Evolutionary conservation across 2,113 vertebrate genomes (phyloP).

Genomic region (Kobus ellipsiprymnus): DNA sequence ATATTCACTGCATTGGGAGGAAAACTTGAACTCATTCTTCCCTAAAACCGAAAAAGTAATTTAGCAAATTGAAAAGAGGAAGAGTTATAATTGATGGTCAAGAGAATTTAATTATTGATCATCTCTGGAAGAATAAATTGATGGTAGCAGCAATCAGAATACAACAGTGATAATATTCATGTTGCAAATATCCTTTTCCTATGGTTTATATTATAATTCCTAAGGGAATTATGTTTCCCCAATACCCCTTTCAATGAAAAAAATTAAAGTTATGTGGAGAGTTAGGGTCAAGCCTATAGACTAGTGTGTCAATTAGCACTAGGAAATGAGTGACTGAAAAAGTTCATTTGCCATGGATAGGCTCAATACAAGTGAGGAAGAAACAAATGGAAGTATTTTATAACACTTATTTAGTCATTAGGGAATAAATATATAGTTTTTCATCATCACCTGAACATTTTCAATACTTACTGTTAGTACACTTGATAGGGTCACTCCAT

Average conservation of each 20-base stretch:
- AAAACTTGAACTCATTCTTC: not conserved
- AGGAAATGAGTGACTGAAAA: not conserved
- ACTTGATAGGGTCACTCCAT: not conserved
- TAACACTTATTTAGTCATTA: not conserved
- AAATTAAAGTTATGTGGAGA: not conserved
- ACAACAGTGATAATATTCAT: not conserved
- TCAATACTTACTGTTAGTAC: not conserved
- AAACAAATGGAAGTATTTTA: constrained; percentile 5
- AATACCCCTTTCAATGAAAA: not conserved
- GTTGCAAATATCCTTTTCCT: not conserved
- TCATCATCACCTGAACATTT: not conserved
- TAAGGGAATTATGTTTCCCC: not conserved
- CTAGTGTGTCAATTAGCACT: not conserved
- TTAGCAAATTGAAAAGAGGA: not conserved
- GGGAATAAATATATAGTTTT: not conserved
- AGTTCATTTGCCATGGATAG: not conserved
- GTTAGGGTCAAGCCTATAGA: not conserved
- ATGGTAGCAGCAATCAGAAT: not conserved
- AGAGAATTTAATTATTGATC: not conserved
- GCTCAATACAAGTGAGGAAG: not conserved
- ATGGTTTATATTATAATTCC: constrained; percentile 13
- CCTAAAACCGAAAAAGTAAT: not conserved
- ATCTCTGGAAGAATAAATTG: not conserved
- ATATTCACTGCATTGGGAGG: not conserved
- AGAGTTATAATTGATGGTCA: not conserved